A percentile compares a stretch with the other conserved stretches of the same genome.
These are phyloP conservation scores for Argyrosomus japonicus DNA, from an alignment of 2,113 vertebrate species.

Conservation along the genomic window DNA sequence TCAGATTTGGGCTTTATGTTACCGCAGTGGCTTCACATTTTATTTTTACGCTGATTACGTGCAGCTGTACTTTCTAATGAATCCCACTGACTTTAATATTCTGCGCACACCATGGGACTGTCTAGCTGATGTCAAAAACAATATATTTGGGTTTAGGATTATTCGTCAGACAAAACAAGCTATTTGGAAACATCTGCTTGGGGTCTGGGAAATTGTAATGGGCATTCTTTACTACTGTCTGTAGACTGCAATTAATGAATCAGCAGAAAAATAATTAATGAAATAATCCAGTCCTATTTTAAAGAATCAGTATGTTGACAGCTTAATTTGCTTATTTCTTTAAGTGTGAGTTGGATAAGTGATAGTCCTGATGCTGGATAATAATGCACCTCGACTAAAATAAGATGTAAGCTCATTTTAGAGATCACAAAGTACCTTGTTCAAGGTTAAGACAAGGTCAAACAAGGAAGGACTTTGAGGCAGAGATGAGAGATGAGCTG, in stretches of 20 bases:
- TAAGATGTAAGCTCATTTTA: background rate
- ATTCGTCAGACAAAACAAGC: background rate
- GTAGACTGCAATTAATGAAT: background rate
- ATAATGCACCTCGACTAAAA: too few relatives aligned
- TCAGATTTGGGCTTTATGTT: background rate
- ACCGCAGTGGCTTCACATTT: background rate
- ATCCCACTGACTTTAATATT: background rate
- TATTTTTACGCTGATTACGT: background rate
- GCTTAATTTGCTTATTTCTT: background rate
- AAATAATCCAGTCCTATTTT: background rate
- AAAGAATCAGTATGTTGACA: background rate
- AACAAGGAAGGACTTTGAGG: slow-evolving; percentile 40
- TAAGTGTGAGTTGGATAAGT: background rate
- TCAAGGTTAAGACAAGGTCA: slow-evolving; percentile 32
- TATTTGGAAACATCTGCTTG: background rate
- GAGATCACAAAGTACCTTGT: slow-evolving; percentile 22
- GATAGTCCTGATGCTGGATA: background rate
- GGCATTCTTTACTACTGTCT: background rate
- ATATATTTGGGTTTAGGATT: background rate
- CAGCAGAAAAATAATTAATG: background rate
- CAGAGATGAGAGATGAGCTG: slow-evolving; percentile 65
- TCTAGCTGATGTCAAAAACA: background rate
- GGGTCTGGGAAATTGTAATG: background rate
- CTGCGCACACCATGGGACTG: background rate
- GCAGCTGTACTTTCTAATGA: background rate